phyloP scores from a whole-genome alignment of 2,888 invertebrate genomes.

The Caenorhabditis virilis region DNA sequence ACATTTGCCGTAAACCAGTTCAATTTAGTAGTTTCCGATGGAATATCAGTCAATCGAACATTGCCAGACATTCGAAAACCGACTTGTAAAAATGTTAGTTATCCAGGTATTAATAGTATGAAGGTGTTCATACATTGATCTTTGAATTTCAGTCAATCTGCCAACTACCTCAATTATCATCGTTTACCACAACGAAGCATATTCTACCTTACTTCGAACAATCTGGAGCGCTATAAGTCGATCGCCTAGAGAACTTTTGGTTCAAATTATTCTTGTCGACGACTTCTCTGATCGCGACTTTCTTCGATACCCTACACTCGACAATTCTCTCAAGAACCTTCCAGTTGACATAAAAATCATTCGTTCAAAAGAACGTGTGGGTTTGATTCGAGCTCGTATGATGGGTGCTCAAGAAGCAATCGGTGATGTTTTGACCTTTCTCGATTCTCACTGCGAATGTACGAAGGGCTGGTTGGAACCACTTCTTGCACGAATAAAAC shows the following conservation, averaged over 20 bases:
- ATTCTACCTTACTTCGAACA: conserved; percentile 92
- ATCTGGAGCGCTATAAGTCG: conserved; percentile 96
- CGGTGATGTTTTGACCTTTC: conserved; percentile 89
- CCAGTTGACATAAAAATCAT: conserved; percentile 78
- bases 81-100: conserved; percentile 74
- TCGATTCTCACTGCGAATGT: conserved; percentile 98
- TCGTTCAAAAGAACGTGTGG: conserved; percentile 89
- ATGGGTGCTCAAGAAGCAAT: conserved; percentile 87
- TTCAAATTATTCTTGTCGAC: conserved; percentile 95
- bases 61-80: conserved; percentile 74
- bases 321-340: conserved; percentile 41
- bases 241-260: conserved; percentile 72
- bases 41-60: conserved; percentile 71
- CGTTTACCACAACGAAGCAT: conserved; percentile 98
- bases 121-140: not conserved
- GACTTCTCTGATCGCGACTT: conserved; percentile 83
- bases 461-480: conserved; percentile 98
- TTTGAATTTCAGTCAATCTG: conserved; percentile 69
- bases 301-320: conserved; percentile 48
- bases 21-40: conserved; percentile 94
- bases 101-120: conserved; percentile 46
- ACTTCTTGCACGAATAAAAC: conserved; percentile 85
- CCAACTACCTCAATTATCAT: conserved; percentile 90
- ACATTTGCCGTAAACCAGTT: conserved; percentile 96
- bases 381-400: conserved; percentile 90